Percentiles rank a stretch among this genome's conserved stretches.
Conservation (phyloP, 2,797 vertebrate genomes). For the Capromys pilorides region DNA sequence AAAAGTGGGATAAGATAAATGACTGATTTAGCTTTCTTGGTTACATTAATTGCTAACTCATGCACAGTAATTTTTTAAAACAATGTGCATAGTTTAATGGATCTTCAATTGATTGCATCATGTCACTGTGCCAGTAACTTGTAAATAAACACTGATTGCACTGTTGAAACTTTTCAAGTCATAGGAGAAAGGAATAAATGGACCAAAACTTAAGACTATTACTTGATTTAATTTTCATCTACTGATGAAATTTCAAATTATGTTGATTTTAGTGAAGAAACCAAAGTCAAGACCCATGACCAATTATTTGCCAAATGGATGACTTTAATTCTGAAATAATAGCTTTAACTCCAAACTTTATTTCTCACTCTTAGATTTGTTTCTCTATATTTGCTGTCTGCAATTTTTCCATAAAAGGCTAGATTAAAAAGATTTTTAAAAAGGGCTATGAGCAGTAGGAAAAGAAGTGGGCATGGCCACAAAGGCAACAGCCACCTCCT, state of each 20-base stretch:
- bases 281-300: neutral
- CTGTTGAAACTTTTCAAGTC: neutral
- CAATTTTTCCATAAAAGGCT: neutral
- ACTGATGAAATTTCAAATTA: neutral
- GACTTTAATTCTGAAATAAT: constrained; percentile 19
- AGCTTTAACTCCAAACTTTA: neutral
- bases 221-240: neutral
- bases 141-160: neutral
- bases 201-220: neutral
- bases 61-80: neutral
- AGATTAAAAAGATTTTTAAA: neutral
- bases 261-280: constrained; percentile 14
- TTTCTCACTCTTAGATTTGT: neutral
- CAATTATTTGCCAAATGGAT: neutral
- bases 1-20: neutral
- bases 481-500: neutral
- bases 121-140: neutral
- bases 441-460: neutral
- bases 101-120: neutral
- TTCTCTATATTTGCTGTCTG: neutral
- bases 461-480: neutral
- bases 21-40: neutral
- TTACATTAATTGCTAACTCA: constrained; percentile 15
- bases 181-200: neutral
- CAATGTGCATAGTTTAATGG: neutral